A percentile compares a stretch with the other conserved stretches of the same genome.
These are phyloP conservation scores for Parus major DNA, from an alignment of 2,113 vertebrate species.

Conservation along the genomic window DNA sequence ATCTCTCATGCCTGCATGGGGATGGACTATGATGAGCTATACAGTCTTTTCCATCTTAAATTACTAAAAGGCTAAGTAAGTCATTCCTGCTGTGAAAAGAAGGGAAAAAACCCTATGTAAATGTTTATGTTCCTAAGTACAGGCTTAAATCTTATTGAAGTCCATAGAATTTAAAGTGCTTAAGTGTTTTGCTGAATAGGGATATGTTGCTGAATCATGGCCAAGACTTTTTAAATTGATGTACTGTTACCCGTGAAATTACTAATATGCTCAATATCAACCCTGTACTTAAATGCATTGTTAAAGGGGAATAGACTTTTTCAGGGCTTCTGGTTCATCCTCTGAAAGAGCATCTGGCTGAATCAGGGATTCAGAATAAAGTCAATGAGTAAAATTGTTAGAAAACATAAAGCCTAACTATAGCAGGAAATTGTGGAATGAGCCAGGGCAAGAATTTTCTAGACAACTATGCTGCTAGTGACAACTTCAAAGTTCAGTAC, in stretches of 20 bases:
- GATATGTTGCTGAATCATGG: not conserved
- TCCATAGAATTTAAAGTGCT: conserved; percentile 1
- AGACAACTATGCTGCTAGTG: not conserved
- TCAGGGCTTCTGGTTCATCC: not conserved
- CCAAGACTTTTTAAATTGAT: not conserved
- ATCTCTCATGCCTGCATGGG: not conserved
- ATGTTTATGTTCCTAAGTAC: conserved; percentile 1
- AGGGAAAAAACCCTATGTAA: not conserved
- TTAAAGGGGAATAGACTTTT: not conserved
- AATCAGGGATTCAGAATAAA: not conserved
- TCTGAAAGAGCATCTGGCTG: not conserved
- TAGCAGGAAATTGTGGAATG: not conserved
- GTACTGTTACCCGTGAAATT: not conserved
- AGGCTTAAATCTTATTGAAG: not conserved
- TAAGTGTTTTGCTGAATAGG: not conserved
- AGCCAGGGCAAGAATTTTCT: not conserved
- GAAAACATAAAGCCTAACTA: not conserved
- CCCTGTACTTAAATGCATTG: not conserved
- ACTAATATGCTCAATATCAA: not conserved
- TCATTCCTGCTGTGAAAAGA: not conserved
- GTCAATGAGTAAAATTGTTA: not conserved
- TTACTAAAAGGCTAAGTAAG: not conserved
- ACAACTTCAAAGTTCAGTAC: not conserved
- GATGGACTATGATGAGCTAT: not conserved
- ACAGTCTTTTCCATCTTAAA: not conserved